Evolutionary conservation across 2,888 invertebrate genomes (phyloP).

Genomic region (Oscheius onirici): DNA sequence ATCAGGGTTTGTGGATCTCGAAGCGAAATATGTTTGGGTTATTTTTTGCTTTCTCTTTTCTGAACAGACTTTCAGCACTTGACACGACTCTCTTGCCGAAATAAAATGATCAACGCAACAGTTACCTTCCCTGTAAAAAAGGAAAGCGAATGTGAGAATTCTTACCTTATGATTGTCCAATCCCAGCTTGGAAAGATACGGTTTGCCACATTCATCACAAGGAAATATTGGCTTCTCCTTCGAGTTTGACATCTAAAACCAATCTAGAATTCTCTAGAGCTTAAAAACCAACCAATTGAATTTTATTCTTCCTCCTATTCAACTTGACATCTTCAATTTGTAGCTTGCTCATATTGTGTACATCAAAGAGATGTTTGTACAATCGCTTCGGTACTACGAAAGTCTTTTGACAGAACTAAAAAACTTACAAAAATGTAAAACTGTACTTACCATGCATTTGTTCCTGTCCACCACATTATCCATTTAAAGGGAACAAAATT

Average conservation of each 20-base stretch:
- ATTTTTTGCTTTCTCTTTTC: too few species aligned
- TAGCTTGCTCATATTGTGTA: conserved; percentile 41
- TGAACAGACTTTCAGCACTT: too few species aligned
- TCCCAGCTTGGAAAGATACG: conserved; percentile 29
- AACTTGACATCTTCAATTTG: conserved; percentile 40
- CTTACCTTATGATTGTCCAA: conserved; percentile 15
- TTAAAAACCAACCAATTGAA: neutral
- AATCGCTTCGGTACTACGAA: conserved; percentile 28
- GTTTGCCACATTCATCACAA: conserved; percentile 19
- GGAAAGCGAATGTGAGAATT: neutral
- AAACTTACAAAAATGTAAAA: too few species aligned
- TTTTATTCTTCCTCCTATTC: conserved; percentile 27
- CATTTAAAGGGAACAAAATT: neutral
- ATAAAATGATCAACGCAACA: too few species aligned
- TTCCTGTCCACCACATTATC: neutral
- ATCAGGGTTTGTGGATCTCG: too few species aligned
- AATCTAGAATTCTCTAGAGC: neutral
- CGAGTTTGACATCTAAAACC: neutral
- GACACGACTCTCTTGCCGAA: too few species aligned
- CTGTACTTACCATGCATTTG: conserved; percentile 1
- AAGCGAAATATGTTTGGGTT: too few species aligned
- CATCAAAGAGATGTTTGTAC: conserved; percentile 46
- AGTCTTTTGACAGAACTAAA: conserved; percentile 8
- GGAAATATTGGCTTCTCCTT: conserved; percentile 6
- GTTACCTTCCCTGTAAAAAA: neutral